phyloP scores from a whole-genome alignment of 2,888 invertebrate genomes.

The Metacarcinus magister region DNA sequence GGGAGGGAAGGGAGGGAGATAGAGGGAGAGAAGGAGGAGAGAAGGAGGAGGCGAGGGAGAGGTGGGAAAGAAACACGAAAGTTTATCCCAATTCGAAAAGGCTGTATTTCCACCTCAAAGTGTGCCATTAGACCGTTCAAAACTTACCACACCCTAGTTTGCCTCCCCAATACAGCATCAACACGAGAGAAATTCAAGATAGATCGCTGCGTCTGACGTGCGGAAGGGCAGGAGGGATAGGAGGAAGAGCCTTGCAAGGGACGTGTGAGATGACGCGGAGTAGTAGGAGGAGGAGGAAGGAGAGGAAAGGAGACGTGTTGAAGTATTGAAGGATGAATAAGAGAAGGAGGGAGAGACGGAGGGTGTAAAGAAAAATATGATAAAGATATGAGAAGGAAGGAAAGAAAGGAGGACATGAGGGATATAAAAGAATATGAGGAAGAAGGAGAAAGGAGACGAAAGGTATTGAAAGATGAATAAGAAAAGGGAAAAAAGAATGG shows the following conservation, averaged over 20 bases:
- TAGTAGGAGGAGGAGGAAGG: neutral
- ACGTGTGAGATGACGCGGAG: too few species aligned
- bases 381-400: too few species aligned
- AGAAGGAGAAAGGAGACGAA: neutral
- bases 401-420: neutral
- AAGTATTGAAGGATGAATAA: neutral
- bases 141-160: constrained; percentile 52
- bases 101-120: constrained; percentile 55
- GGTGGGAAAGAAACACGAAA: neutral
- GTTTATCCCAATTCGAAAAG: constrained; percentile 34
- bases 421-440: neutral
- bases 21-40: neutral
- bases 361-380: neutral
- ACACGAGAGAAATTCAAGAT: constrained; percentile 56
- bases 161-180: neutral
- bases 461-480: neutral
- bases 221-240: neutral
- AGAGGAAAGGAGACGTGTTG: neutral
- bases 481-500: neutral
- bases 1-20: neutral
- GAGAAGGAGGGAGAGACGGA: too few species aligned
- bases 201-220: constrained; percentile 48
- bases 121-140: constrained; percentile 55
- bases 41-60: neutral
- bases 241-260: neutral